Base-by-base conservation (phyloP, 2,797 vertebrate species). In the Hapalemur alaotrensis region DNA sequence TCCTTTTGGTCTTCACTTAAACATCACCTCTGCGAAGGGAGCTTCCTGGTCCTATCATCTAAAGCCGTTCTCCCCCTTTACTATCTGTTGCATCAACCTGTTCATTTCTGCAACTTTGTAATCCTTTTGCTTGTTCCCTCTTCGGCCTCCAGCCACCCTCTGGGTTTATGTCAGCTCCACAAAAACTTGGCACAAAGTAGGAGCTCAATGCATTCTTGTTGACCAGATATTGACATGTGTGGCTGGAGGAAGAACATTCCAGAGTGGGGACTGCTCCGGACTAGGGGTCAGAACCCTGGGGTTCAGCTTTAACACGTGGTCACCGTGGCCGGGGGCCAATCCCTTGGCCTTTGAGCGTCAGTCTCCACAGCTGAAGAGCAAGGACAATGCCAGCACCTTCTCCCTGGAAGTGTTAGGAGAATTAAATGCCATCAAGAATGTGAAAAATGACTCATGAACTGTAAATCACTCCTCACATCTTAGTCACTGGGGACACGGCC, bases 381-480 rank as follows among this genome's bases (percentile, higher is more conserved):
- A 54, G 30, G 50, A 9, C 23, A n/a, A 4, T 7, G 25, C 30
- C 28, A 46, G 61, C n/a, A 61, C 9, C 14, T 43, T 18, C 4
- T 13, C 2, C 28, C 17, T 0, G 17, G 83, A 65, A n/a, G 43
- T 3, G 2, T 9, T 8, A 70, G 10, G 73, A 48, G 46, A 67
- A 12, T 17, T 23, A 8, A 11, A 17, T 20, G 28, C 30, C 7
- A 1, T 1, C 0, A 22, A 38, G 23, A 54, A 38, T 28, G 18
- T 18, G 57, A 43, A 50, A 28, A 48, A 59, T 32, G 18, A 32
- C 11, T 9, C 0, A 1, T 48, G 43, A n/a, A 50, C 14, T 15
- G 0, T 48, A n/a, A 32, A 14, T 38, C 70, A 38, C 0, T 1
- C 17, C 0, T 1, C 28, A 20, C 6, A 2, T 43, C 79, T 28